phyloP scores from a whole-genome alignment of 2,113 vertebrate species.

The Neolamprologus hecqui region DNA sequence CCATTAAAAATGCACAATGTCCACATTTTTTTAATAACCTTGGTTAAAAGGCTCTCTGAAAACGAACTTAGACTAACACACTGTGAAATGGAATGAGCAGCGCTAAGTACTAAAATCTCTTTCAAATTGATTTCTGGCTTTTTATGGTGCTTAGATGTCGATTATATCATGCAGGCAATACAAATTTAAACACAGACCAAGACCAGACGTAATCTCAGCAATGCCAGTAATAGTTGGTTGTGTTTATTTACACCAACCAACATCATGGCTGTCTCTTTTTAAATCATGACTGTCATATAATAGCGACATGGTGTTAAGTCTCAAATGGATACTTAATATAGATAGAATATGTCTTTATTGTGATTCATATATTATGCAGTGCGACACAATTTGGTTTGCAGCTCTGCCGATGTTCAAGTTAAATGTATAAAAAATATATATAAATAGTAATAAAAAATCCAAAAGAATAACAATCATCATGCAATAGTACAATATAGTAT shows the following conservation, averaged over 20 bases:
- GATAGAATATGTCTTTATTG: background rate
- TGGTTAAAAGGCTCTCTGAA: background rate
- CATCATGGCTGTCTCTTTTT: background rate
- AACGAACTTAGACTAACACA: background rate
- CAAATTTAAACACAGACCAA: background rate
- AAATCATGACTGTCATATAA: background rate
- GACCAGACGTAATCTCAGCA: background rate
- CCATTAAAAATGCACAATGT: background rate
- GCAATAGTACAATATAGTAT: background rate
- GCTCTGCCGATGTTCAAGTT: background rate
- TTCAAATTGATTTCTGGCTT: background rate
- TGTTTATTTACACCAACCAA: background rate
- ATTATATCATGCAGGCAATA: background rate
- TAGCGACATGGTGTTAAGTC: background rate
- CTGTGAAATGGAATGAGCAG: background rate
- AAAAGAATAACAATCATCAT: background rate
- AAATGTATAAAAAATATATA: rapidly evolving
- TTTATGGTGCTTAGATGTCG: background rate
- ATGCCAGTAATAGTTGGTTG: background rate
- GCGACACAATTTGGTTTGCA: background rate
- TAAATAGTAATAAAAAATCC: background rate
- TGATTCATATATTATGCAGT: background rate
- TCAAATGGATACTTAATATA: background rate
- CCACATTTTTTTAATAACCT: background rate
- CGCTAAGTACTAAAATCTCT: background rate